Evolutionary conservation across 2,113 vertebrate species (phyloP).

Genomic region (Misgurnus anguillicaudatus): DNA sequence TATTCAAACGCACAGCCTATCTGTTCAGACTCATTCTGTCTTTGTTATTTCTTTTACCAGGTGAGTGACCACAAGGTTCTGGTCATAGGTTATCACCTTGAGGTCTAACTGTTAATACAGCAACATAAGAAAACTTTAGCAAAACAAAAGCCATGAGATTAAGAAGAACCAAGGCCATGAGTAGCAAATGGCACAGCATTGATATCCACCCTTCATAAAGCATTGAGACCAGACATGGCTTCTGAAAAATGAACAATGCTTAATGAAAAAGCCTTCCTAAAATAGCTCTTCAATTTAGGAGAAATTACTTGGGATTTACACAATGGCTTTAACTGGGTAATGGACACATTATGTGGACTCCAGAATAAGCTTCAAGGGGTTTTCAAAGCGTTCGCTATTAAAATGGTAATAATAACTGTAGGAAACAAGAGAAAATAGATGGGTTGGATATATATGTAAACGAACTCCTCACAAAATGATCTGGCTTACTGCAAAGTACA

Average conservation of each 20-base stretch:
- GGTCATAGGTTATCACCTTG: neutral
- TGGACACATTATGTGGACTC: constrained; percentile 13
- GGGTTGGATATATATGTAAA: neutral
- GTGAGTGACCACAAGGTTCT: neutral
- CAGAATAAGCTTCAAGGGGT: constrained; percentile 19
- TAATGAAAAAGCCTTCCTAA: neutral
- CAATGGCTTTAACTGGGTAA: constrained; percentile 31
- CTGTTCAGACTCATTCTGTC: neutral
- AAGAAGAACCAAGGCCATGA: constrained; percentile 14
- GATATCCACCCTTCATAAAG: neutral
- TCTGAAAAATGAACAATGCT: constrained; percentile 18
- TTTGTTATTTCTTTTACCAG: neutral
- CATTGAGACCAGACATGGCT: neutral
- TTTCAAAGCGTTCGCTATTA: constrained; percentile 26
- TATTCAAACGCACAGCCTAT: constrained; percentile 5
- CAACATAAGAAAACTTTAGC: neutral
- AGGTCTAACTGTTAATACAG: neutral
- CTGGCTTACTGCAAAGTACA: neutral
- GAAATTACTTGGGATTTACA: constrained; percentile 13
- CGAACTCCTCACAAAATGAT: constrained; percentile 7
- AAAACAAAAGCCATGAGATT: neutral
- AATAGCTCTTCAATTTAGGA: constrained; percentile 18
- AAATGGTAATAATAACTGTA: constrained; percentile 30
- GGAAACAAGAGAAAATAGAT: constrained; percentile 17
- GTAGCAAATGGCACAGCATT: neutral